Evolutionary conservation across 2,888 invertebrate species (phyloP), one percentile per base, ranked within the genome.

Genomic region (Philereme vetulata): DNA sequence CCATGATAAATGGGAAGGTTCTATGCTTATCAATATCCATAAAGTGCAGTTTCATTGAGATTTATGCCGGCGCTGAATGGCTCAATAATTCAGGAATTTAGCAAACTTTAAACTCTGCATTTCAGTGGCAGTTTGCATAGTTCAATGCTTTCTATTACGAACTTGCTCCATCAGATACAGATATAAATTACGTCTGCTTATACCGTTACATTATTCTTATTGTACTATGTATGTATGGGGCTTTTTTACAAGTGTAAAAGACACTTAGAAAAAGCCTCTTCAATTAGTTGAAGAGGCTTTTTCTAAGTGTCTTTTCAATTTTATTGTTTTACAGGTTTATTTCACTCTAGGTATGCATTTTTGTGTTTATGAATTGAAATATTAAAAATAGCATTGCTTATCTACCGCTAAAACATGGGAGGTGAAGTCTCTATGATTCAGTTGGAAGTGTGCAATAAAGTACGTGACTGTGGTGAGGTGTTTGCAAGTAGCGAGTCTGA

Each of bases 401-500:
- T 43, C 44, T 10, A n/a, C 49, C 32, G 21, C 7, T 33, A 42
- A 33, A 51, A 21, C 42, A 47, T 51, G 9, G 46, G 34, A 51
- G 44, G 47, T 46, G 49, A 55, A 35, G 47, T 52, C 46, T 51
- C 44, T 55, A 55, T 55, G 45, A 58, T 62, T 58, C 49, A 58
- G 62, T 44, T 59, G 50, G 50, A 63, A 60, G 44, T 56, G 59
- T 63, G 56, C 56, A 65, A 67, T 72, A 70, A 66, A 66, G 51
- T 63, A 65, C 68, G 65, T 61, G 69, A 66, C 64, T 66, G 34
- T 47, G 60, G 38, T 47, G 60, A 64, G 67, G 67, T 68, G 65
- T 69, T 67, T 69, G 74, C 70, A 69, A 72, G 70, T 67, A 68
- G 69, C 71, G 70, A 69, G 70, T 72, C 72, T 71, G 72, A 70